A percentile compares a stretch with the other conserved stretches of the same genome.
These are phyloP conservation scores for Cochlearius cochlearius DNA, from an alignment of 2,113 vertebrate species.

Conservation along the genomic window DNA sequence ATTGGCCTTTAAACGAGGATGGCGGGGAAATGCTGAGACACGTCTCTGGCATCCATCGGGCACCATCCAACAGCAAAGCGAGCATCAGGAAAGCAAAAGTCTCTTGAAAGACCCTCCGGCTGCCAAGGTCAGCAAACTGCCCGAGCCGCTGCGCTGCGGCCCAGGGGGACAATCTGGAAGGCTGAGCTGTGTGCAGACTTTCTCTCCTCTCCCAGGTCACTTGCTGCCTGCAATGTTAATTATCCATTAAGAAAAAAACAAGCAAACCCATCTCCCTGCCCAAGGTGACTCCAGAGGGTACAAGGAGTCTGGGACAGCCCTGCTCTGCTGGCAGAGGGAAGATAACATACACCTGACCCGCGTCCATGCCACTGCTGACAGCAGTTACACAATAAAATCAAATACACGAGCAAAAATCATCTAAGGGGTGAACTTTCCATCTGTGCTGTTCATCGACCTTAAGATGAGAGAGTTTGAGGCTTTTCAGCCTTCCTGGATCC, in stretches of 20 bases:
- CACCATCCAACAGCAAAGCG: neutral
- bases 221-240: conserved; percentile 47
- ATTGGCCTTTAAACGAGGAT: conserved; percentile 54
- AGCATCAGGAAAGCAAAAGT: neutral
- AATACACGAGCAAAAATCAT: neutral
- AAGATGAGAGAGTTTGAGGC: neutral
- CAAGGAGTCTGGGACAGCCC: neutral
- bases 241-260: conserved; percentile 21
- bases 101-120: neutral
- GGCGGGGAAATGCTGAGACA: neutral
- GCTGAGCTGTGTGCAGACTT: neutral
- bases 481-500: neutral
- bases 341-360: neutral
- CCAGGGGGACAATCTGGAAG: neutral
- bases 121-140: neutral
- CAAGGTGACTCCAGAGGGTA: conserved; percentile 7
- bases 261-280: neutral
- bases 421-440: neutral
- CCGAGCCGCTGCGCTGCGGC: neutral
- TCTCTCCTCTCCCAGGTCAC: neutral
- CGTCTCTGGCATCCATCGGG: neutral
- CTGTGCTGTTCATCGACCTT: neutral
- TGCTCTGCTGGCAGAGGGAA: neutral
- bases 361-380: neutral
- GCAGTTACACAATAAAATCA: neutral